phyloP scores from a whole-genome alignment of 2,797 vertebrate genomes.

The Hypotaenidia philippensis region DNA sequence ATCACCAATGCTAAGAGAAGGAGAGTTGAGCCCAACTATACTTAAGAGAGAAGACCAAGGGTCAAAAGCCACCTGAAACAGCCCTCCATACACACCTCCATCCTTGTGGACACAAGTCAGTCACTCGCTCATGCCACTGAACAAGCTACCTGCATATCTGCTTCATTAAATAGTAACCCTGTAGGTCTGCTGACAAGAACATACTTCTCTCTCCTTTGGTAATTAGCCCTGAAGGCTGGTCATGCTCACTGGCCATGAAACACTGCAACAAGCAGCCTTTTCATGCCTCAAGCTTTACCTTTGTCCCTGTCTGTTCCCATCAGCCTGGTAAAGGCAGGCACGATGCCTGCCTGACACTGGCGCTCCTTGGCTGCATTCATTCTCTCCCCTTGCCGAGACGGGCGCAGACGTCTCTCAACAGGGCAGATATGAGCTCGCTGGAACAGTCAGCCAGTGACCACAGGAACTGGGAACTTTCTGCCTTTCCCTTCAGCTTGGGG shows the following conservation, averaged over 20 bases:
- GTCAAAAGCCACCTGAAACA: background rate
- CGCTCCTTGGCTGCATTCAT: background rate
- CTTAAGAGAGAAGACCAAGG: background rate
- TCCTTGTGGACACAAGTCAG: slow-evolving; percentile 33
- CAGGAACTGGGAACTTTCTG: background rate
- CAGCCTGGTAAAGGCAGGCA: slow-evolving; percentile 18
- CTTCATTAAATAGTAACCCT: slow-evolving; percentile 77
- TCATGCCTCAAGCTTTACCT: slow-evolving; percentile 64
- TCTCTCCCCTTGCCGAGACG: background rate
- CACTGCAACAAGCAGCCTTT: slow-evolving; percentile 65
- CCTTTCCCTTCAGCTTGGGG: background rate
- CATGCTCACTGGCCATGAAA: slow-evolving; percentile 75
- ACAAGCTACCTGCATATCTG: slow-evolving; percentile 61
- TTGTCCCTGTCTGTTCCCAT: slow-evolving; percentile 61
- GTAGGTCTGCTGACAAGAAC: slow-evolving; percentile 72
- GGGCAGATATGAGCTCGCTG: slow-evolving; percentile 33
- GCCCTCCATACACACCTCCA: background rate
- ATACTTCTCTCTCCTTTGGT: slow-evolving; percentile 60
- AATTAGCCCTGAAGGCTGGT: slow-evolving; percentile 76
- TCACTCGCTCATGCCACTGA: slow-evolving; percentile 8
- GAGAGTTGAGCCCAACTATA: background rate
- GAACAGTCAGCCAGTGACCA: background rate
- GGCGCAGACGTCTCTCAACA: slow-evolving; percentile 14
- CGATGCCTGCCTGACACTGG: background rate
- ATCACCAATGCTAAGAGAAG: background rate